phyloP scores from a whole-genome alignment of 2,113 vertebrate species.

The Myanophis thanlyinensis region DNA sequence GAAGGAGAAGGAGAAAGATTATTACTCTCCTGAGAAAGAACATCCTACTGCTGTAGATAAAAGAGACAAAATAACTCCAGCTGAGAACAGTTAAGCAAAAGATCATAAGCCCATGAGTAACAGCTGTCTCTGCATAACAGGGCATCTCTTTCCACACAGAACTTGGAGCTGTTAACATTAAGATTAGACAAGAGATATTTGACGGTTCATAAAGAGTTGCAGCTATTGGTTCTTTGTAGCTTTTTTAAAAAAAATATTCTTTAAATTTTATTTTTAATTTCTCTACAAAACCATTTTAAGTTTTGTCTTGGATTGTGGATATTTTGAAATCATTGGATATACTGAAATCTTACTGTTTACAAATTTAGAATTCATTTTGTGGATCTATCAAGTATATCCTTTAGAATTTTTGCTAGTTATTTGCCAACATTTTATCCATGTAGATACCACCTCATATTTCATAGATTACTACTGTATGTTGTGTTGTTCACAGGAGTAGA shows the following conservation, averaged over 20 bases:
- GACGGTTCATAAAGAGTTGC: background rate
- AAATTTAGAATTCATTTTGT: background rate
- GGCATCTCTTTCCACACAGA: background rate
- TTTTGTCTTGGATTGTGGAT: background rate
- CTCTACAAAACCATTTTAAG: background rate
- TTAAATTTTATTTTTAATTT: background rate
- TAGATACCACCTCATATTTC: background rate
- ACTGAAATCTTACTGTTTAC: background rate
- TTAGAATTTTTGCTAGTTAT: background rate
- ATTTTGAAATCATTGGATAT: background rate
- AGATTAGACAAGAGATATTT: background rate
- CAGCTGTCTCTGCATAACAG: background rate
- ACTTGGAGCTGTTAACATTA: background rate
- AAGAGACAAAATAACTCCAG: background rate
- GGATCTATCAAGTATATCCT: background rate
- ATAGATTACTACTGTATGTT: background rate
- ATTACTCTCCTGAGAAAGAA: background rate
- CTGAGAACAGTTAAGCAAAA: background rate
- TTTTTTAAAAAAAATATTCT: background rate
- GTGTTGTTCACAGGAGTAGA: background rate
- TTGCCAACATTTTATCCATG: background rate
- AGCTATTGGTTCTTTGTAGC: background rate
- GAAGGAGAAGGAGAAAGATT: background rate
- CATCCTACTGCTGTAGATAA: background rate
- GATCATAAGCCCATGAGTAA: background rate